A percentile compares a stretch with the other conserved stretches of the same genome.
Evolutionary conservation across 2,113 vertebrate species (phyloP).

Genomic region (Willisornis vidua): DNA sequence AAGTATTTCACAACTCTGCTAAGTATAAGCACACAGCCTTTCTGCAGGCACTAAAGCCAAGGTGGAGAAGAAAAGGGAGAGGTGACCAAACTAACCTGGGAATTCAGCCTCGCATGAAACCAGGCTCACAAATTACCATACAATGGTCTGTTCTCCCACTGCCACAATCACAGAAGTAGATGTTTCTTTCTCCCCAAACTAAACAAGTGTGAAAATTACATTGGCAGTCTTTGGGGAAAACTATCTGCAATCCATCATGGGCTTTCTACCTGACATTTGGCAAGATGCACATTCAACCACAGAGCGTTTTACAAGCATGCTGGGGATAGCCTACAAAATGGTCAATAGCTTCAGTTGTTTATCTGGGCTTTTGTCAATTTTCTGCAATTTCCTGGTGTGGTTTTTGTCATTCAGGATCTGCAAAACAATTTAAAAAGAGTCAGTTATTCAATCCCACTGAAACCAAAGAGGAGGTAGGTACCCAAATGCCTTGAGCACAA

Average conservation of each 20-base stretch:
- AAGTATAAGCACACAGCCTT: neutral
- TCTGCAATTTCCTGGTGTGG: neutral
- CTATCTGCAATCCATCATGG: neutral
- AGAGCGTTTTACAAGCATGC: neutral
- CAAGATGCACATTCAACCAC: neutral
- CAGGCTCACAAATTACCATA: neutral
- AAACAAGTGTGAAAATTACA: neutral
- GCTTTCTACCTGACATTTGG: neutral
- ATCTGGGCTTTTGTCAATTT: neutral
- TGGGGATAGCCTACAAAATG: neutral
- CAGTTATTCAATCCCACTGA: neutral
- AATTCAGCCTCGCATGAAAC: neutral
- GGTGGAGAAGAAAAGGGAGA: neutral
- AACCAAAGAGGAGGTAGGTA: neutral
- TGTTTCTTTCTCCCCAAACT: neutral
- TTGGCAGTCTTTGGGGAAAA: neutral
- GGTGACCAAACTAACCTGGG: neutral
- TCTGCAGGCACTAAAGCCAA: neutral
- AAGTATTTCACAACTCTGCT: neutral
- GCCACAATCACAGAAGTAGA: neutral
- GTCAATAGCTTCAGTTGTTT: neutral
- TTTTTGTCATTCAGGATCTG: neutral
- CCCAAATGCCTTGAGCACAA: neutral
- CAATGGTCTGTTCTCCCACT: neutral
- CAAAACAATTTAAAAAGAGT: neutral